Conservation (phyloP, 1,140 invertebrate species). For the Plodia interpunctella region DNA sequence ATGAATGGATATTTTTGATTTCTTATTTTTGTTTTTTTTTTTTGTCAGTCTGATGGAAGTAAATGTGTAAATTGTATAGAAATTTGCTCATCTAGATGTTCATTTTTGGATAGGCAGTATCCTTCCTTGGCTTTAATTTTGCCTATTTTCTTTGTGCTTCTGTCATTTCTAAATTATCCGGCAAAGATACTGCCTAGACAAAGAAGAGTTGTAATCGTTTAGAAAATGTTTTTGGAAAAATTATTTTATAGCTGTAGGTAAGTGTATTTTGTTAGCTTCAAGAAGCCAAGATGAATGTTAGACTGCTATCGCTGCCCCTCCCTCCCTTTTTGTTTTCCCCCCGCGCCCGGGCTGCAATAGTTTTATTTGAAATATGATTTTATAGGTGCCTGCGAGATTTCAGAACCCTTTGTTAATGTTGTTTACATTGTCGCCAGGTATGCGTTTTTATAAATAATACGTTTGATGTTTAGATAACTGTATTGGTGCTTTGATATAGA, state of each 20-base stretch:
- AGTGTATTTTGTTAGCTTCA: constrained; percentile 75
- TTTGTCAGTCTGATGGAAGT: constrained; percentile 35
- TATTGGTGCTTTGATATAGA: constrained; percentile 23
- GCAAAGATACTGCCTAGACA: constrained; percentile 65
- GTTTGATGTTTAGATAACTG: constrained; percentile 36
- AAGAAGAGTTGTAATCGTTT: constrained; percentile 48
- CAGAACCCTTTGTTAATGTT: constrained; percentile 72
- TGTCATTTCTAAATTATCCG: constrained; percentile 21
- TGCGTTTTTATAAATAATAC: constrained; percentile 57
- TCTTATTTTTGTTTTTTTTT: constrained; percentile 17
- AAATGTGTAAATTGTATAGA: constrained; percentile 67
- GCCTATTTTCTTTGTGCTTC: constrained; percentile 20
- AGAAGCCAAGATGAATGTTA: constrained; percentile 75
- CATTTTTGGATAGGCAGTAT: constrained; percentile 67
- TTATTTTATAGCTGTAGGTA: constrained; percentile 68
- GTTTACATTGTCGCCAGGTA: constrained; percentile 78
- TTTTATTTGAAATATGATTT: constrained; percentile 68
- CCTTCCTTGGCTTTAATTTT: constrained; percentile 32
- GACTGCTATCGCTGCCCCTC: constrained; percentile 69
- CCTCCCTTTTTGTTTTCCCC: constrained; percentile 63
- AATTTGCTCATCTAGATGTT: constrained; percentile 64
- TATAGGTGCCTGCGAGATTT: constrained; percentile 73
- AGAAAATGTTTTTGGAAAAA: constrained; percentile 52
- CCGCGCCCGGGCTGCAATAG: constrained; percentile 68
- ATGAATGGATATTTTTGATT: constrained; percentile 30